phyloP scores from a whole-genome alignment of 2,797 vertebrate genomes.

The Eupleurogrammus muticus region DNA sequence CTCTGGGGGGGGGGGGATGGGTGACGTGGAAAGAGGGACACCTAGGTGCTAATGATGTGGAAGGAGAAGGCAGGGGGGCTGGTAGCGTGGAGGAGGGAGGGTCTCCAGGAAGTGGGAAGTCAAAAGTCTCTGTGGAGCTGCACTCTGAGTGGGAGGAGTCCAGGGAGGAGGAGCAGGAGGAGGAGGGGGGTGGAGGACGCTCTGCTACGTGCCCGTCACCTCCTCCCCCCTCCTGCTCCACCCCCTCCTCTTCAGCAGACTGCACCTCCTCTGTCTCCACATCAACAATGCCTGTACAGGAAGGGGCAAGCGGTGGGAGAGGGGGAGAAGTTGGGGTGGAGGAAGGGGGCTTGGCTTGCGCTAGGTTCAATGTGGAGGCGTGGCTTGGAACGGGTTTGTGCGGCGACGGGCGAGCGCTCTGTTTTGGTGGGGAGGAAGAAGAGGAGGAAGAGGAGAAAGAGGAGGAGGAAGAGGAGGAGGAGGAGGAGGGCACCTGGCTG shows the following conservation, averaged over 20 bases:
- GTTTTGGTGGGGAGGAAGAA: slow-evolving; percentile 84
- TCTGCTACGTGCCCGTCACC: slow-evolving; percentile 35
- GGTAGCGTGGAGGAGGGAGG: slow-evolving; percentile 73
- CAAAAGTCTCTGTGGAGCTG: slow-evolving; percentile 93
- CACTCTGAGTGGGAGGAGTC: slow-evolving; percentile 94
- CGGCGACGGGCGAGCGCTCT: slow-evolving; percentile 64
- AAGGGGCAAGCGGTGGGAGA: slow-evolving; percentile 80
- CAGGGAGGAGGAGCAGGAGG: slow-evolving; percentile 90
- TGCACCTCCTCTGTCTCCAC: slow-evolving; percentile 73
- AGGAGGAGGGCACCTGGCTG: slow-evolving; percentile 75
- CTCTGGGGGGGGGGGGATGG: slow-evolving; percentile 63
- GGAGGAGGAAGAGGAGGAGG: slow-evolving; percentile 78
- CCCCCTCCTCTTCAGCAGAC: slow-evolving; percentile 78
- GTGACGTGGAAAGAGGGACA: slow-evolving; percentile 67
- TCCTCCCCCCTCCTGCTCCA: slow-evolving; percentile 71
- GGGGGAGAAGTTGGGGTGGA: slow-evolving; percentile 85
- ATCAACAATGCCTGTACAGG: slow-evolving; percentile 84
- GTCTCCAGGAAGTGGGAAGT: slow-evolving; percentile 90
- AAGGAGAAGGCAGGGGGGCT: slow-evolving; percentile 36
- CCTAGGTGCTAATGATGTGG: slow-evolving; percentile 20
- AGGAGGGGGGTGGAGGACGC: slow-evolving; percentile 8
- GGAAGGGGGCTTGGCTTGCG: slow-evolving; percentile 48
- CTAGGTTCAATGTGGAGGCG: slow-evolving; percentile 77
- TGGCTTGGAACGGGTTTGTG: slow-evolving; percentile 82
- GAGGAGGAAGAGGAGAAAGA: slow-evolving; percentile 80